These are phyloP conservation scores for Callyntrura guangdongensis DNA, from an alignment of 2,888 invertebrate genomes.

Conservation along the genomic window DNA sequence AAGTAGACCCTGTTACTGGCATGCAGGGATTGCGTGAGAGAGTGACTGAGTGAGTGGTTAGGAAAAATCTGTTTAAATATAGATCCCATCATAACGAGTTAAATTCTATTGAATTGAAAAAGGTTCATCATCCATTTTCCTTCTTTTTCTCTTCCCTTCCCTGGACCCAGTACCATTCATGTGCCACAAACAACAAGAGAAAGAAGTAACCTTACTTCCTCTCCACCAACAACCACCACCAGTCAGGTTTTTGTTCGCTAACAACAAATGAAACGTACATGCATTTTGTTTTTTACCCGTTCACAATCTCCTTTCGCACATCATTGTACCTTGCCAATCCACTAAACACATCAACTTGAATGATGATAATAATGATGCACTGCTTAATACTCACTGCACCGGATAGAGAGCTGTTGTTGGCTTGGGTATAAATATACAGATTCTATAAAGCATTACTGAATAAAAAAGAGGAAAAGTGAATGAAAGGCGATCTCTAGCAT, in stretches of 20 bases:
- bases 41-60: neutral
- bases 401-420: neutral
- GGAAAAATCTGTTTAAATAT: slow-evolving; percentile 58
- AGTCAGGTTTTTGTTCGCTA: slow-evolving; percentile 30
- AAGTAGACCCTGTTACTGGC: neutral
- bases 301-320: slow-evolving; percentile 1
- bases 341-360: slow-evolving; percentile 30
- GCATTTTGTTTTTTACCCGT: slow-evolving; percentile 39
- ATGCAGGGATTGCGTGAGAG: neutral
- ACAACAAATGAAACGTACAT: slow-evolving; percentile 28
- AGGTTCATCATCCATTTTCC: slow-evolving; percentile 58
- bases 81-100: slow-evolving; percentile 63
- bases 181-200: neutral
- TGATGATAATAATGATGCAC: slow-evolving; percentile 16
- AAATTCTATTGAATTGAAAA: slow-evolving; percentile 51
- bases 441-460: neutral
- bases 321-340: slow-evolving; percentile 2
- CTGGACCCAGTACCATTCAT: neutral
- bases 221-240: neutral
- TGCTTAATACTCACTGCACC: neutral
- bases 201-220: neutral
- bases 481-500: slow-evolving; percentile 56
- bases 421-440: neutral
- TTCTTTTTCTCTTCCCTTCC: neutral
- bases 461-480: slow-evolving; percentile 20